phyloP scores from a whole-genome alignment of 2,797 vertebrate genomes.

The Microctenopoma lineatum region DNA sequence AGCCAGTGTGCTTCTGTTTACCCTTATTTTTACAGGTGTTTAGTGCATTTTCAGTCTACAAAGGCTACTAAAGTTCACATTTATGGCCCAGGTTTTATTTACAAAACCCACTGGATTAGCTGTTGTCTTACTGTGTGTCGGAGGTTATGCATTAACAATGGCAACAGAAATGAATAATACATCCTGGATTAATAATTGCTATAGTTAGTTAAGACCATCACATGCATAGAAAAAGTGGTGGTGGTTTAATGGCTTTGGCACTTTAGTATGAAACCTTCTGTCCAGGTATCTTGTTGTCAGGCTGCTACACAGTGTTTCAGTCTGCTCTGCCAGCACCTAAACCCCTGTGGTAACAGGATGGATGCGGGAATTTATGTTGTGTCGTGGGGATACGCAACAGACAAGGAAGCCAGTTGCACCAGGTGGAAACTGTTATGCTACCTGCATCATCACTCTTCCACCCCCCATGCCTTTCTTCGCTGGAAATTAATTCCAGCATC shows the following conservation, averaged over 20 bases:
- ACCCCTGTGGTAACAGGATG: conserved; percentile 27
- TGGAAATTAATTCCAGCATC: conserved; percentile 63
- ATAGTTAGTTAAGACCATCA: too few species aligned
- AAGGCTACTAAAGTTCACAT: neutral
- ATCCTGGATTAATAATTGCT: too few species aligned
- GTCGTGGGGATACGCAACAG: neutral
- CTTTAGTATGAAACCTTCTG: conserved; percentile 5
- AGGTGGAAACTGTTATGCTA: neutral
- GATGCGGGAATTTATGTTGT: conserved; percentile 17
- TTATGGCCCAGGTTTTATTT: neutral
- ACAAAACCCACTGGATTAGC: too few species aligned
- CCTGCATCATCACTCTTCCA: conserved; percentile 11
- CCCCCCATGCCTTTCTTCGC: neutral
- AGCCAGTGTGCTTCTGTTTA: neutral
- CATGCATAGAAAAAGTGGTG: too few species aligned
- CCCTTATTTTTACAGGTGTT: neutral
- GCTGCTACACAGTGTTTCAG: conserved; percentile 21
- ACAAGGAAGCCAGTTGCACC: neutral
- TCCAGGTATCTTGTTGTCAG: conserved; percentile 62
- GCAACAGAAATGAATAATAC: too few species aligned
- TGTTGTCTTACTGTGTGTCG: too few species aligned
- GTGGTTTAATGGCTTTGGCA: too few species aligned
- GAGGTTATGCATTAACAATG: too few species aligned
- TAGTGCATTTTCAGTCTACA: too few species aligned
- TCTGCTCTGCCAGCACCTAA: conserved; percentile 33